A percentile compares a stretch with the other conserved stretches of the same genome.
Evolutionary conservation across 2,888 invertebrate species (phyloP).

Genomic region (Leptopterna dolabrata): DNA sequence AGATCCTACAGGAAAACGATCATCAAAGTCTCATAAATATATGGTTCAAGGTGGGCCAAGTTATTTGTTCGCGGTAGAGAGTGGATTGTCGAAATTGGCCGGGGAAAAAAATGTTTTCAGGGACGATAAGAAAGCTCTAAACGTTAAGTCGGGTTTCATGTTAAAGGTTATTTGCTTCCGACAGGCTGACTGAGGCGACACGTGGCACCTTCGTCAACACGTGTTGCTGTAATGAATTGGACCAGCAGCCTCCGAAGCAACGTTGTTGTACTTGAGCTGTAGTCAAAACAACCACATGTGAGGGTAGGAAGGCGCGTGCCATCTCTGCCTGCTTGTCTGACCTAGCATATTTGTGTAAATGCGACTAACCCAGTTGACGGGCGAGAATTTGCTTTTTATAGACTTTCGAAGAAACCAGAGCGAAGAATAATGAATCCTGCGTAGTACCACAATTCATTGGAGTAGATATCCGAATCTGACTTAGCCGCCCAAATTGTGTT

Average conservation of each 20-base stretch:
- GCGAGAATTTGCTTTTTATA: too few species aligned
- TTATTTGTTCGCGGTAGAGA: neutral
- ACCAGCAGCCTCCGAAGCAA: neutral
- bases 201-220: slow-evolving; percentile 3
- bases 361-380: too few species aligned
- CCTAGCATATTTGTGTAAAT: neutral
- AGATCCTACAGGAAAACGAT: too few species aligned
- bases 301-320: neutral
- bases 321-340: neutral
- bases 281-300: neutral
- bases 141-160: neutral
- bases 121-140: neutral
- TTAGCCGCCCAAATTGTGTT: too few species aligned
- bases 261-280: neutral
- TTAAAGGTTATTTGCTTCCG: slow-evolving; percentile 2
- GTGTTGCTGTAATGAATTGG: neutral
- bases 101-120: neutral
- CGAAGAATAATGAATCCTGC: too few species aligned
- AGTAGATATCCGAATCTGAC: too few species aligned
- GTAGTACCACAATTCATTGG: too few species aligned
- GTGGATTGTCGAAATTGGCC: neutral
- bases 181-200: slow-evolving; percentile 17
- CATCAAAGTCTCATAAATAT: too few species aligned
- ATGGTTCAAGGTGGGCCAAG: neutral
- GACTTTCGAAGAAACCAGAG: too few species aligned